Percentiles rank a stretch among this genome's conserved stretches.
Conservation (phyloP, 2,797 vertebrate species). For the Calcarius lapponicus region DNA sequence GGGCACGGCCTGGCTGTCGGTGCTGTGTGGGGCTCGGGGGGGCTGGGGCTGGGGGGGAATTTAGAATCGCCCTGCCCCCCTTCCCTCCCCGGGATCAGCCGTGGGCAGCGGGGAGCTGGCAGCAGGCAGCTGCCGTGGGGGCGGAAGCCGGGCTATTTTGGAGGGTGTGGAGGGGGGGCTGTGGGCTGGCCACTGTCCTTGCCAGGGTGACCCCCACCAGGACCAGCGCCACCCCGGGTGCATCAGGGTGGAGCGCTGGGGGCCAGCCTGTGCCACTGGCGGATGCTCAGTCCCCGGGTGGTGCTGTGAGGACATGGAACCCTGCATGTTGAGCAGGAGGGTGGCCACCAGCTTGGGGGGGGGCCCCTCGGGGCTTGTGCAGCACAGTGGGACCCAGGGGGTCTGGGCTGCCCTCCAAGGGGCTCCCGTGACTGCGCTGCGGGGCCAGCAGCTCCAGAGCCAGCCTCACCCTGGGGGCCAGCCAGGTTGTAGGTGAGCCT, state of each 20-base stretch:
- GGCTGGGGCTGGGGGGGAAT: background rate
- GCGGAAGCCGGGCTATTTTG: slow-evolving; percentile 58
- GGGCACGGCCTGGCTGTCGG: background rate
- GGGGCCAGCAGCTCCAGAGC: background rate
- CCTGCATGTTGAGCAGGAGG: background rate
- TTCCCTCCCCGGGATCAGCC: slow-evolving; percentile 34
- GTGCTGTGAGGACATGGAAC: background rate
- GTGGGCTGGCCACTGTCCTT: slow-evolving; percentile 47
- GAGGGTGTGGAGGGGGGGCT: slow-evolving; percentile 24
- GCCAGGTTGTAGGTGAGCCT: background rate
- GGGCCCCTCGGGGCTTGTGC: accelerated
- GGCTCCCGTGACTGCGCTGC: background rate
- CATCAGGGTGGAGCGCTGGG: background rate
- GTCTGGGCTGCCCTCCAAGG: slow-evolving; percentile 1
- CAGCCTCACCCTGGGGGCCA: slow-evolving; percentile 31
- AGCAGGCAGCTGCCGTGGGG: slow-evolving; percentile 60
- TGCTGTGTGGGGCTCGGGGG: background rate
- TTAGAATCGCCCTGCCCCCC: slow-evolving; percentile 13
- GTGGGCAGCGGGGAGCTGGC: slow-evolving; percentile 55
- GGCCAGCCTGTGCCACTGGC: background rate
- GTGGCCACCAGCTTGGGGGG: background rate
- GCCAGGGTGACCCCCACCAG: background rate
- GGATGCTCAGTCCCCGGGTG: accelerated
- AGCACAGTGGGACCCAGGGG: background rate
- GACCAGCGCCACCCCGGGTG: background rate